phyloP scores from a whole-genome alignment of 2,113 vertebrate genomes.

The Megaptera novaeangliae region DNA sequence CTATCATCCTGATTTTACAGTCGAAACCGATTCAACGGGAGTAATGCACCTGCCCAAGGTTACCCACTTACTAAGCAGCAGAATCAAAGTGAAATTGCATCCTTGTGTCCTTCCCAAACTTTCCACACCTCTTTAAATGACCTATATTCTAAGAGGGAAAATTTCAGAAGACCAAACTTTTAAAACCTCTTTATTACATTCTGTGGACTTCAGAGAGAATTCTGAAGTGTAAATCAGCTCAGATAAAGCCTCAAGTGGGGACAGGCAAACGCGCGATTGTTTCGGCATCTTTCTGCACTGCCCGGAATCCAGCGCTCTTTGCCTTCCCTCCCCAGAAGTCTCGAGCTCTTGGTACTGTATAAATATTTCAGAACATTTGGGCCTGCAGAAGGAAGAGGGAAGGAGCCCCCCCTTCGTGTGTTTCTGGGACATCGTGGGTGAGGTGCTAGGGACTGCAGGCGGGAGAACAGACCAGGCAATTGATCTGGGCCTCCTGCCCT shows the following conservation, averaged over 20 bases:
- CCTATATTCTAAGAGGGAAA: background rate
- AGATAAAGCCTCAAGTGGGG: background rate
- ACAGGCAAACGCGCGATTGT: background rate
- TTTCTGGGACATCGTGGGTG: background rate
- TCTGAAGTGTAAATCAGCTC: background rate
- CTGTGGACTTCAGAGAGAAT: background rate
- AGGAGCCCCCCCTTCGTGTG: background rate
- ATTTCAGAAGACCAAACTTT: background rate
- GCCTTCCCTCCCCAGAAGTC: background rate
- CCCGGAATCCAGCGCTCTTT: background rate
- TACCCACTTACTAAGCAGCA: background rate
- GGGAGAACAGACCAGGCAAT: background rate
- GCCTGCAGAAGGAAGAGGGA: background rate
- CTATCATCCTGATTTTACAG: background rate
- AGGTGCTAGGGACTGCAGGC: background rate
- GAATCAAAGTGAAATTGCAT: background rate
- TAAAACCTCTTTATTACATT: background rate
- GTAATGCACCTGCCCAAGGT: background rate
- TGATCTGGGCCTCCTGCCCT: background rate
- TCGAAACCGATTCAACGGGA: background rate
- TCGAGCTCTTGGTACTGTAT: background rate
- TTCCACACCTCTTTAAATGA: background rate
- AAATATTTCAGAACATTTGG: conserved; percentile 43
- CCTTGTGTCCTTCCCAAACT: background rate
- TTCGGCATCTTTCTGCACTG: background rate